Evolutionary conservation across 1,140 invertebrate species (phyloP), one percentile per base, ranked within the genome.

Genomic region (Drosophila bocki): DNA sequence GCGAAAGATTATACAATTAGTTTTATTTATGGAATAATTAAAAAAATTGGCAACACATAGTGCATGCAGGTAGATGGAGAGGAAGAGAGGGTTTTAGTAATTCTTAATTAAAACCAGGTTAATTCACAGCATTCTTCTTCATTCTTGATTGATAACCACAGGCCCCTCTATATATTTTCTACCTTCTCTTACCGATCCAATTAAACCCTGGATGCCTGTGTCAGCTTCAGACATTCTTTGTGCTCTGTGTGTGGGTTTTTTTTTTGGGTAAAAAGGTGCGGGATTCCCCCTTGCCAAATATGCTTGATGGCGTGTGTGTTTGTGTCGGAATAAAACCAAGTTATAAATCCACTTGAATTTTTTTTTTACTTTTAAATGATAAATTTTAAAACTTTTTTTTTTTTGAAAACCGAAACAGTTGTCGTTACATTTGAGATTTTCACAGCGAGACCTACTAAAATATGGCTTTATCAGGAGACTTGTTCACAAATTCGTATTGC

Each of bases 161-260:
- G 77, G 71, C 78, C 54, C 59, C 51, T 45, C 22, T 56, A 48
- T 50, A 54, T 59, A 62, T 48, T 44, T 50, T 54, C 77, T 64
- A 47, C 42, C 51, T 50, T 67, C 60, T 82, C 84, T 88, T 88
- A 88, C 84, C 84, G 76, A 72, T 80, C 53, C 67, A 37, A 37
- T 59, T 59, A 51, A 72, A 45, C 60, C 42, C 39, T 53, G 51
- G 68, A 47, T 76, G 80, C 80, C 82, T 86, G 78, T 82, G 83
- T 87, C 84, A 64, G 68, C 84, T 48, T 59, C 80, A 84, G 80
- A 78, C 84, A 78, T 80, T 80, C 17, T n/a, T 45, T 54, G 77
- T 62, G 76, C 64, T 37, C 51, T 80, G 71, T 77, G 59, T 64
- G 71, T 77, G 59, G 64, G 22, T 61, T 47, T 37, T 26, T 41